A percentile compares a stretch with the other conserved stretches of the same genome.
Conservation (phyloP, 2,888 invertebrate species). For the Hedychridium roseum region DNA sequence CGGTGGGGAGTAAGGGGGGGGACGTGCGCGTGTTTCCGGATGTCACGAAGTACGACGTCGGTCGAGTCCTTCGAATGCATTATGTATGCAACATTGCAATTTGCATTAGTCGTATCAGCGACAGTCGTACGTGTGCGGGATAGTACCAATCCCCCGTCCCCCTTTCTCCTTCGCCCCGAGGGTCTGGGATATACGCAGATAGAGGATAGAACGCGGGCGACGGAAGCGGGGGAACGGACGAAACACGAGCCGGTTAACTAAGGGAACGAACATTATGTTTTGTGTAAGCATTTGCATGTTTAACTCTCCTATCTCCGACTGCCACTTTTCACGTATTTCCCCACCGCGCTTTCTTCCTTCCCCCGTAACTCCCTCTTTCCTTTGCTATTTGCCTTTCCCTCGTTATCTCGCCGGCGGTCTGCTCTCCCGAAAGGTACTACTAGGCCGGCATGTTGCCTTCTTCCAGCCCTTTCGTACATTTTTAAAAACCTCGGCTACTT, state of each 20-base stretch:
- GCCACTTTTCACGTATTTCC: too few species aligned
- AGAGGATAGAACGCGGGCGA: conserved; percentile 7
- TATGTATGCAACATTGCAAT: conserved; percentile 49
- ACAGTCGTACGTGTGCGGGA: conserved; percentile 6
- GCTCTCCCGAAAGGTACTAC: too few species aligned
- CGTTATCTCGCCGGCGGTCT: too few species aligned
- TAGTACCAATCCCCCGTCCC: conserved; percentile 6
- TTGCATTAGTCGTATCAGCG: conserved; percentile 37
- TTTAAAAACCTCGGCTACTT: too few species aligned
- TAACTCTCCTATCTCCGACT: conserved; percentile 30
- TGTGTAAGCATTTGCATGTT: conserved; percentile 43
- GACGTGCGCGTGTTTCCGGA: conserved; percentile 1
- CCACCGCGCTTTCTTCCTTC: neutral
- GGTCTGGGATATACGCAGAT: neutral
- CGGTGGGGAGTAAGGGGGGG: conserved; percentile 7
- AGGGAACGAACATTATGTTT: conserved; percentile 30
- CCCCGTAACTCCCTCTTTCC: neutral
- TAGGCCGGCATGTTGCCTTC: too few species aligned
- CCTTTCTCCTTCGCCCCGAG: neutral
- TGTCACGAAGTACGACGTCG: conserved; percentile 1
- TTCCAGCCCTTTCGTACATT: too few species aligned
- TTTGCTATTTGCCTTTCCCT: conserved; percentile 11
- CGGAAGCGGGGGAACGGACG: neutral
- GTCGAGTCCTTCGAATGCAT: conserved; percentile 26
- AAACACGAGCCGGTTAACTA: conserved; percentile 14